Evolutionary conservation across 2,888 invertebrate species (phyloP), one percentile per base, ranked within the genome.

Genomic region (Dascillus cervinus): DNA sequence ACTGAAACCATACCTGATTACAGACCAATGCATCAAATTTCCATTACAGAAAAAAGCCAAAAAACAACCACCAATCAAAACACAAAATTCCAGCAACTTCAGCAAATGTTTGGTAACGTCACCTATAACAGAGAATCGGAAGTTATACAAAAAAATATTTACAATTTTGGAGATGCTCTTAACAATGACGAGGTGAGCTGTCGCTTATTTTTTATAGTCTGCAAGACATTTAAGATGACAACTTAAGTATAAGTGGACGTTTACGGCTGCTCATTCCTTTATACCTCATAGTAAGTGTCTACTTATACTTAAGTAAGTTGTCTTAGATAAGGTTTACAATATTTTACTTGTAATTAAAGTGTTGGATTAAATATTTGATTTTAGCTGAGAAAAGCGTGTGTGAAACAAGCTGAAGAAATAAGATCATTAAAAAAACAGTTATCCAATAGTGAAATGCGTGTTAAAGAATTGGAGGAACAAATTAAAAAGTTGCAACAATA

Each of bases 1-100:
- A 77, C 82, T n/a, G 85, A 86, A 67, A 88, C 88, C 15, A 77
- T 82, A 47, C 84, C 88, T 22, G 89, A 90, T 69, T 90, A 90
- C 66, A 72, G 89, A 44, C 79, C 85, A 11, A 73, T 83, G 34
- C 77, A 82, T 53, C 68, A 74, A 34, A 67, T 66, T 33, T 67
- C 60, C 2, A 60, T 73, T 30, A 70, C 71, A 15, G 82, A 84
- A 50, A 84, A 84, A 53, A 77, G 70, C 29, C 78, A 79, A 50
- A 85, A 85, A 57, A 84, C 84, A 1, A 77, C 72, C 45, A 79
- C 76, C 22, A 85, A 85, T 61, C 82, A 84, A 55, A 82, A 73
- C 53, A 84, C 84, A 3, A 85, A 84, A 62, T 84, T 86, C 62
- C 84, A 84, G 53, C 81, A 83, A 50, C 68, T 86, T 44, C 85